A percentile compares a stretch with the other conserved stretches of the same genome.
phyloP scores from a whole-genome alignment of 2,797 vertebrate species.

The Coluber constrictor region DNA sequence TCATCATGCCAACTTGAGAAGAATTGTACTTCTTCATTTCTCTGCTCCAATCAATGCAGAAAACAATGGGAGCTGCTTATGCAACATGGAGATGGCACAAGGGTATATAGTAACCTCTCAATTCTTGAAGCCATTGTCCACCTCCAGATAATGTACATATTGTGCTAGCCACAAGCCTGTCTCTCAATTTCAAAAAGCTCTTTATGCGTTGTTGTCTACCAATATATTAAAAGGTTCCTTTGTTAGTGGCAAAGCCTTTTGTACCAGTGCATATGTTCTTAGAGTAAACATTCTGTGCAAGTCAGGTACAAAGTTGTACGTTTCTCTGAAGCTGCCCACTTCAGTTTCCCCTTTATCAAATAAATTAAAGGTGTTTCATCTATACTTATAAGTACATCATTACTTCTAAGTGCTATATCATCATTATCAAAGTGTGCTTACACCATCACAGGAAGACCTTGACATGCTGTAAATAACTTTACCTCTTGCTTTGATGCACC shows the following conservation, averaged over 20 bases:
- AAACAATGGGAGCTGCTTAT: constrained; percentile 36
- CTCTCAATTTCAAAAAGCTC: constrained; percentile 53
- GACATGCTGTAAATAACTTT: constrained; percentile 58
- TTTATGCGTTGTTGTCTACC: constrained; percentile 49
- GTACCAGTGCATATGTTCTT: constrained; percentile 41
- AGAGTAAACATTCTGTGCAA: constrained; percentile 61
- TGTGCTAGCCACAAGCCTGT: constrained; percentile 47
- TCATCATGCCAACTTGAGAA: constrained; percentile 2
- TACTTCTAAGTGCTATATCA: constrained; percentile 65
- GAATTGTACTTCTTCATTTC: constrained; percentile 5
- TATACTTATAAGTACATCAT: constrained; percentile 61
- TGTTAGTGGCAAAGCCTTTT: constrained; percentile 59
- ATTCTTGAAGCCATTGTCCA: constrained; percentile 43
- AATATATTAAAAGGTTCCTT: constrained; percentile 59
- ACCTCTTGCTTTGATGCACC: constrained; percentile 60
- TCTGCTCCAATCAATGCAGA: constrained; percentile 19
- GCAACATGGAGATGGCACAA: constrained; percentile 36
- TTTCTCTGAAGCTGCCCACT: constrained; percentile 68
- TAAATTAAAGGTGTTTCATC: constrained; percentile 63
- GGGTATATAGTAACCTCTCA: constrained; percentile 45
- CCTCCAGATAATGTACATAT: constrained; percentile 52
- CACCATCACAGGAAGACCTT: constrained; percentile 67
- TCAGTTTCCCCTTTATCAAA: constrained; percentile 72
- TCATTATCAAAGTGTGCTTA: constrained; percentile 61
- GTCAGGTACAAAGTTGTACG: constrained; percentile 64